A percentile compares a stretch with the other conserved stretches of the same genome.
phyloP scores from a whole-genome alignment of 2,113 vertebrate genomes.

The Indicator maculatus region DNA sequence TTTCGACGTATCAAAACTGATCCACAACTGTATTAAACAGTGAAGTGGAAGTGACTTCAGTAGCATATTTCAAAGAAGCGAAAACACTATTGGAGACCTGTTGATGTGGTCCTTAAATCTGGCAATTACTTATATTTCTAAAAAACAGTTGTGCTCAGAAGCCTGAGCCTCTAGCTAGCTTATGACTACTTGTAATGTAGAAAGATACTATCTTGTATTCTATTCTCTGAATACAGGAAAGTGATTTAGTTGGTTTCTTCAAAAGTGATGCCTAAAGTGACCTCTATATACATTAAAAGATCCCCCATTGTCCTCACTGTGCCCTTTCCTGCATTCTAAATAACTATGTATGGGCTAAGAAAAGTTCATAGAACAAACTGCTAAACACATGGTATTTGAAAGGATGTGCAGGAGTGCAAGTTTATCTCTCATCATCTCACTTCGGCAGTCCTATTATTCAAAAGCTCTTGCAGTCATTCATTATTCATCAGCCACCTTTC shows the following conservation, averaged over 20 bases:
- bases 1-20: background rate
- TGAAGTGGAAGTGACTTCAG: background rate
- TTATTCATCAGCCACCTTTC: conserved; percentile 14
- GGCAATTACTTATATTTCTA: background rate
- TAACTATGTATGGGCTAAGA: background rate
- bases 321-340: background rate
- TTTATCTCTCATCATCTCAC: conserved; percentile 26
- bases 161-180: background rate
- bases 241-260: background rate
- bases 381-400: background rate
- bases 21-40: background rate
- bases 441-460: background rate
- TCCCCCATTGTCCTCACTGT: background rate
- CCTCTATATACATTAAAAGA: background rate
- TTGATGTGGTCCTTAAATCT: background rate
- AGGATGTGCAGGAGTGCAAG: background rate
- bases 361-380: background rate
- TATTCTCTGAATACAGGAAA: background rate
- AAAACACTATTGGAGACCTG: background rate
- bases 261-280: background rate
- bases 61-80: background rate
- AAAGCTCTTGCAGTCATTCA: background rate
- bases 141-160: background rate
- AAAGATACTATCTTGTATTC: background rate
- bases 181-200: background rate